Percentiles rank a stretch among this genome's conserved stretches.
These are phyloP conservation scores for Hemistola chrysoprasaria DNA, from an alignment of 2,888 invertebrate genomes.

Conservation along the genomic window DNA sequence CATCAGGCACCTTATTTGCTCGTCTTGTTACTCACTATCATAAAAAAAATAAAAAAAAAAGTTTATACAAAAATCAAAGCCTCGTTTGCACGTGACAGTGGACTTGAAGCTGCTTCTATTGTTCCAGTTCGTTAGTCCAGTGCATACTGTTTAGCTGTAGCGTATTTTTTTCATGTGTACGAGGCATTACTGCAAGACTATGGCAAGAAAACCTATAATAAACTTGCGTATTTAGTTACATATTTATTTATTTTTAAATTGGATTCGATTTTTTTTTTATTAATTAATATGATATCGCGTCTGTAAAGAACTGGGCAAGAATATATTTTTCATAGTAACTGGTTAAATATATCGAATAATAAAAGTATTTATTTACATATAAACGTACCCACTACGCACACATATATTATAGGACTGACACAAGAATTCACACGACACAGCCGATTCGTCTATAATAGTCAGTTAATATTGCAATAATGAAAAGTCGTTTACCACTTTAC, in stretches of 20 bases:
- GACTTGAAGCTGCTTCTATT: background rate
- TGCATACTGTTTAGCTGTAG: no score
- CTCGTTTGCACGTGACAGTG: constrained; percentile 1
- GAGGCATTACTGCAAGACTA: no score
- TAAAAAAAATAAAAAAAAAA: no score
- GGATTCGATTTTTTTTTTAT: constrained; percentile 1
- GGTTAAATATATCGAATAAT: constrained; percentile 20
- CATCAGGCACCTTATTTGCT: no score
- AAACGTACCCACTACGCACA: constrained; percentile 63
- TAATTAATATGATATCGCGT: constrained; percentile 26
- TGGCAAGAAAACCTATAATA: no score
- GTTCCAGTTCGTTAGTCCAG: no score
- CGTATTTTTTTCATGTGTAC: no score
- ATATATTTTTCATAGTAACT: constrained; percentile 27
- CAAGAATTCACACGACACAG: constrained; percentile 75
- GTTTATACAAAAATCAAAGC: constrained; percentile 1
- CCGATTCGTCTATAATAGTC: constrained; percentile 74
- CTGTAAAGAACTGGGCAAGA: constrained; percentile 41
- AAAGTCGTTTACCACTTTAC: constrained; percentile 69
- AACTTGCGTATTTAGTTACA: no score
- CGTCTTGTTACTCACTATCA: no score
- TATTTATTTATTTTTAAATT: no score
- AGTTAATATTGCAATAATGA: constrained; percentile 71
- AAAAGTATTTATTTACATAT: constrained; percentile 59
- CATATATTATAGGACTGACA: constrained; percentile 57